phyloP scores from a whole-genome alignment of 2,113 vertebrate genomes.

The Chlamydotis undulata region DNA sequence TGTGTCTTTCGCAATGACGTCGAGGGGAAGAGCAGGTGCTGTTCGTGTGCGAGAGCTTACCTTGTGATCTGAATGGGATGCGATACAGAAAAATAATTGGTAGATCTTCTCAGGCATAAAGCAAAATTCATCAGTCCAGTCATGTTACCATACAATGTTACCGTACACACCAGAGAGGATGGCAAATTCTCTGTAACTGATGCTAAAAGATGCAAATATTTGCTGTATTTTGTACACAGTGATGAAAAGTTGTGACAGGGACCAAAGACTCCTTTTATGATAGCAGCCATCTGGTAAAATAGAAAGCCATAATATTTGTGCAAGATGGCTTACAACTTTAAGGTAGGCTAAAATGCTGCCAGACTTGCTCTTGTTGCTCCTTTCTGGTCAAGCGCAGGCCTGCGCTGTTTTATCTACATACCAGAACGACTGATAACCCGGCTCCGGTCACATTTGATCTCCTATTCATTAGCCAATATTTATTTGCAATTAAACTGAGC shows the following conservation, averaged over 20 bases:
- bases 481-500: neutral
- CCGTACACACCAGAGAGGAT: neutral
- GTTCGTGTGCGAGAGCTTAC: neutral
- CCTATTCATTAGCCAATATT: neutral
- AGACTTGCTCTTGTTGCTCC: constrained; percentile 22
- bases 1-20: neutral
- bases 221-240: constrained; percentile 46
- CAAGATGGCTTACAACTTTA: constrained; percentile 29
- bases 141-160: neutral
- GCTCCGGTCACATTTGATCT: neutral
- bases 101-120: neutral
- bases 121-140: neutral
- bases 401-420: neutral
- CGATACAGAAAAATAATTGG: neutral
- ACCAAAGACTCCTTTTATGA: constrained; percentile 34
- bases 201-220: constrained; percentile 54
- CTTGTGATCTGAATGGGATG: neutral
- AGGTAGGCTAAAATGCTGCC: constrained; percentile 31
- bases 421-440: neutral
- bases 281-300: constrained; percentile 48
- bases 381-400: constrained; percentile 14
- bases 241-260: constrained; percentile 48
- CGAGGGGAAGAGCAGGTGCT: neutral
- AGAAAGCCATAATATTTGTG: constrained; percentile 25
- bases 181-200: constrained; percentile 28